These are phyloP conservation scores for rat (Rattus norvegicus) DNA, from an alignment of 2,113 vertebrate species.

Conservation along the genomic window GRCr8 NC_086020.1:175455501-175456000, in stretches of 20 bases:
- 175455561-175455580: neutral
- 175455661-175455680: slow-evolving; percentile 13
- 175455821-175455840: slow-evolving; percentile 85
- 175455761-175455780: slow-evolving; percentile 83
- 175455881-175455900: neutral
- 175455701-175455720: slow-evolving; percentile 82
- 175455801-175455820: slow-evolving; percentile 84
- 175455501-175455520: neutral
- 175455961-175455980: neutral
- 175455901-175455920: neutral
- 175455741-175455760: slow-evolving; percentile 92
- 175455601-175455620: neutral
- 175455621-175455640: neutral
- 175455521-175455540: neutral
- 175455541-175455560: neutral
- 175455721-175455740: slow-evolving; percentile 82
- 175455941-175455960: neutral
- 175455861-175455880: neutral
- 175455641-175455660: neutral
- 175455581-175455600: rapidly evolving
- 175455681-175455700: slow-evolving; percentile 71
- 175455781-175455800: slow-evolving; percentile 88
- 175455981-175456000: neutral
- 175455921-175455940: neutral
- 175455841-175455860: neutral